Percentiles rank a stretch among this genome's conserved stretches.
Conservation (phyloP, 2,797 vertebrate species). For the Luscinia megarhynchos region DNA sequence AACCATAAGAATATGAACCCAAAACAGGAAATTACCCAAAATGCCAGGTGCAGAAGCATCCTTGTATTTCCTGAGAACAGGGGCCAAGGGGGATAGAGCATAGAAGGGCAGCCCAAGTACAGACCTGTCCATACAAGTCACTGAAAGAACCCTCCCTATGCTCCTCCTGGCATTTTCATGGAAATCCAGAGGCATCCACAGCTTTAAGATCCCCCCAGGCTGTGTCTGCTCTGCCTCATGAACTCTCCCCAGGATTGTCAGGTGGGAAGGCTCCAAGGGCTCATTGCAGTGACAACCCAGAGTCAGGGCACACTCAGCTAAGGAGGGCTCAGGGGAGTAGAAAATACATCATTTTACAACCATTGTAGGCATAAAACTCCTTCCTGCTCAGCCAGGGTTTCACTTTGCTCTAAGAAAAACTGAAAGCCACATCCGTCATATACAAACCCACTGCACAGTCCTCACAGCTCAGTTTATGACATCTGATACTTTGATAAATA, state of each 20-base stretch:
- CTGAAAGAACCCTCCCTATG: not conserved
- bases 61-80: not conserved
- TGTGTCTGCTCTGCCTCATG: not conserved
- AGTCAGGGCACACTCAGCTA: not conserved
- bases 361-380: not conserved
- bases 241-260: fast-evolving
- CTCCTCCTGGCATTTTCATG: not conserved
- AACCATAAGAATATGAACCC: not conserved
- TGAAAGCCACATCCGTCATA: not conserved
- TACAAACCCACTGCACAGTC: not conserved
- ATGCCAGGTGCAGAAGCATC: not conserved
- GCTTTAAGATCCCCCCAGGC: not conserved
- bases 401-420: not conserved
- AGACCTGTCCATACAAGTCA: not conserved
- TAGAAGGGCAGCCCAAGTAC: not conserved
- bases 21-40: not conserved
- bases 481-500: not conserved
- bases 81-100: not conserved
- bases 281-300: not conserved
- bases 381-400: not conserved
- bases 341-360: not conserved
- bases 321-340: not conserved
- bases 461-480: not conserved
- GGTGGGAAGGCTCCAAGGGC: not conserved
- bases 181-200: not conserved